Evolutionary conservation across 2,113 vertebrate species (phyloP).

Genomic region (Rhea americana): DNA sequence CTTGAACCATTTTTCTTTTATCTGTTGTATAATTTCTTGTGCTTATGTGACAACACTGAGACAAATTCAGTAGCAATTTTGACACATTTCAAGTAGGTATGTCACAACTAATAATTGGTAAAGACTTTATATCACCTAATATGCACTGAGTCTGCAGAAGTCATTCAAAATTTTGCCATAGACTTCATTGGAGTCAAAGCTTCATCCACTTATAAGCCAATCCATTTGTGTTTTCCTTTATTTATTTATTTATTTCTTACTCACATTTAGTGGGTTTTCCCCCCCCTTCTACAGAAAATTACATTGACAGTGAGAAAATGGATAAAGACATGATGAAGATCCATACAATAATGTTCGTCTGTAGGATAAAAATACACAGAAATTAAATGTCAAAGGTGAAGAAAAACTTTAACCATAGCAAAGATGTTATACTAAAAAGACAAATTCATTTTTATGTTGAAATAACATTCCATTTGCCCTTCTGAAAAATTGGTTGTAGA

Average conservation of each 20-base stretch:
- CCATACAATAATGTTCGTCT: neutral
- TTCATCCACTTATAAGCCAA: neutral
- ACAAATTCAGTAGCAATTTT: neutral
- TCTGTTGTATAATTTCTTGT: neutral
- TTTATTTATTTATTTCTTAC: neutral
- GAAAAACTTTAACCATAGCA: neutral
- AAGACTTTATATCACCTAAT: neutral
- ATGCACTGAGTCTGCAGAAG: neutral
- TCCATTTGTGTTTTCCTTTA: neutral
- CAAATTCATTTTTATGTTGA: slow-evolving; percentile 8
- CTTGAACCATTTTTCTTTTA: neutral
- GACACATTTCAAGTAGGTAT: neutral
- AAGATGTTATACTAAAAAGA: slow-evolving; percentile 5
- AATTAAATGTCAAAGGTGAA: neutral
- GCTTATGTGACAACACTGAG: neutral
- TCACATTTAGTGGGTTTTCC: neutral
- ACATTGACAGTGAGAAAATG: neutral
- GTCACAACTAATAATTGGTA: neutral
- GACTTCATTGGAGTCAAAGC: neutral
- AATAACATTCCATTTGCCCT: slow-evolving; percentile 5
- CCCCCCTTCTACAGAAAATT: neutral
- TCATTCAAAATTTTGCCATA: neutral
- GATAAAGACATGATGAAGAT: neutral
- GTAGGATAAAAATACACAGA: neutral
- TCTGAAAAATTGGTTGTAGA: neutral